These are phyloP conservation scores for Parus major DNA, from an alignment of 2,113 vertebrate species.

Conservation along the genomic window DNA sequence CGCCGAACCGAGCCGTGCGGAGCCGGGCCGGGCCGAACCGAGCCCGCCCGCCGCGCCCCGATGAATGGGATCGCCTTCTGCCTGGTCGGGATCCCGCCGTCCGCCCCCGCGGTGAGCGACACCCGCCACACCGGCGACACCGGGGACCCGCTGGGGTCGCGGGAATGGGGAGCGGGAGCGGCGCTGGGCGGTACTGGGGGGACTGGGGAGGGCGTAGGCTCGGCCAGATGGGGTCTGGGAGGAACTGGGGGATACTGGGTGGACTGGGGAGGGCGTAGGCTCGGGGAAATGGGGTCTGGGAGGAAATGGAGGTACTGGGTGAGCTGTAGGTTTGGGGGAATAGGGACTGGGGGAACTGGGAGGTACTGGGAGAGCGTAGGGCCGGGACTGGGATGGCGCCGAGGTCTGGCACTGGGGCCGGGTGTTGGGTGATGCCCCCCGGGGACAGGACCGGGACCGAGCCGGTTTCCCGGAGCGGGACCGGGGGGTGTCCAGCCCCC, in stretches of 20 bases:
- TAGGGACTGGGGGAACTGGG: neutral
- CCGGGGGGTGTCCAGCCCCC: neutral
- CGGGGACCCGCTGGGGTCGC: neutral
- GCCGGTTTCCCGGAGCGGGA: neutral
- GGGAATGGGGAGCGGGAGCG: neutral
- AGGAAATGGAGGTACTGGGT: neutral
- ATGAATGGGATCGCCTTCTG: slow-evolving; percentile 99
- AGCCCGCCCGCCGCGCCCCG: slow-evolving; percentile 72
- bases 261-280: neutral
- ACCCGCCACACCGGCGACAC: neutral
- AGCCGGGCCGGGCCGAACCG: slow-evolving; percentile 45
- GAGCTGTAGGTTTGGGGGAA: neutral
- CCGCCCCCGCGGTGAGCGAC: slow-evolving; percentile 57
- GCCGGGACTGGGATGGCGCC: neutral
- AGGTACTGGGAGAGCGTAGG: neutral
- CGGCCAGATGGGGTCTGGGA: neutral
- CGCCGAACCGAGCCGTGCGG: neutral
- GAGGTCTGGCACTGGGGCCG: neutral
- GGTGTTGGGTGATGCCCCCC: neutral
- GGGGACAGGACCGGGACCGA: neutral
- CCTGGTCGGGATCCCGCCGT: slow-evolving; percentile 95
- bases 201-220: neutral
- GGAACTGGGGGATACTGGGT: neutral
- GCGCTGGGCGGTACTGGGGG: neutral
- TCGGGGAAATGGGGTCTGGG: neutral